Evolutionary conservation across 2,113 vertebrate species (phyloP), one percentile per base, ranked within the genome.

Genomic region (Salvator merianae): DNA sequence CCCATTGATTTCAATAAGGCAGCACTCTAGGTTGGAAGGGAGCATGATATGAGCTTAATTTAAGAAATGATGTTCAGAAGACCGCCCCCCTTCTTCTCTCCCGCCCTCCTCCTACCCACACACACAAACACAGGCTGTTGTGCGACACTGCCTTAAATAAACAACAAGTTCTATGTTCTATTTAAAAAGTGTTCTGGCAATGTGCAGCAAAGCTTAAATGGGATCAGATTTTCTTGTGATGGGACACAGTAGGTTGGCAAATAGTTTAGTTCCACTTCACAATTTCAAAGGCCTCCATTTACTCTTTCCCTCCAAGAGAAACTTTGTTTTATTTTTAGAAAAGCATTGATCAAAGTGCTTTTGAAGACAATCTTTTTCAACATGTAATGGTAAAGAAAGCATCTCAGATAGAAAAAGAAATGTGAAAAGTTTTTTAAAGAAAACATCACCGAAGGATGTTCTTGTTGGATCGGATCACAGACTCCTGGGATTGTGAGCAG

Each of bases 271-370:
- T 91, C 91, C 89, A 91, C 88, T 92, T 88, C 84, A 81, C 88
- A 77, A 87, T 95, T 95, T 94, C 91, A 93, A 92, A 94, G 86
- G 77, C 89, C 88, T 90, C 90, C 18, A 84, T 77, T 83, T 72
- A 82, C 55, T 4, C 53, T 32, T 38, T 55, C 66, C 28, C 74
- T 86, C 65, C 30, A 84, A 86, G 87, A 92, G 66, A 90, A 87
- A 75, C 14, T 22, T 3, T 40, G 76, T 20, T n/a, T 55, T 74
- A 79, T 86, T 81, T 86, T 79, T 82, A 20, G 76, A 89, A 7
- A 14, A 0, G 20, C 68, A 72, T 38, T 88, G 90, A 93, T 93
- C 91, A 94, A 93, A 93, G 89, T 80, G 47, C 79, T 85, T 90
- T 88, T 87, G 80, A 91, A 91, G 85, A 87, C 62, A 72, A 34